Conservation (phyloP, 1,140 invertebrate genomes). For the Euwallacea similis region DNA sequence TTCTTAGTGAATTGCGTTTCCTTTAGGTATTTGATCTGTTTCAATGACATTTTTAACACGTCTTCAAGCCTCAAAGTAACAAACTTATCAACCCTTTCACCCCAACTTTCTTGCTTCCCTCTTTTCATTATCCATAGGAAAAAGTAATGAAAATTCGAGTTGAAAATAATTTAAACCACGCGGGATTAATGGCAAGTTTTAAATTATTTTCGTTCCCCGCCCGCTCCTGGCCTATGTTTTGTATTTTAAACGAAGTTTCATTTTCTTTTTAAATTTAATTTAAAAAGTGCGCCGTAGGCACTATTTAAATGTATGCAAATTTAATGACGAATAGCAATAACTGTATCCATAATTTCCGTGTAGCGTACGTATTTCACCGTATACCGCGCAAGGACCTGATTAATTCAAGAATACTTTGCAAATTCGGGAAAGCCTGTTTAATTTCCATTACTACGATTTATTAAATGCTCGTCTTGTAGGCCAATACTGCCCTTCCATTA, state of each 20-base stretch:
- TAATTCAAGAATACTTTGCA: constrained; percentile 4
- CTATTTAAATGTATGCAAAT: constrained; percentile 33
- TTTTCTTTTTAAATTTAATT: constrained; percentile 35
- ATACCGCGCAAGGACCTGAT: constrained; percentile 9
- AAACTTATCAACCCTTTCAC: background rate
- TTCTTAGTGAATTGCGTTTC: background rate
- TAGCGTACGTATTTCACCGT: constrained; percentile 4
- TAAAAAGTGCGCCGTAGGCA: constrained; percentile 29
- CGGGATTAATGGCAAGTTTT: constrained; percentile 26
- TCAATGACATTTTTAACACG: background rate
- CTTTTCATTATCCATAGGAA: constrained; percentile 12
- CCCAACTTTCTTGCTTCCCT: background rate
- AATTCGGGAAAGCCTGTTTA: constrained; percentile 3
- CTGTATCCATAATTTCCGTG: constrained; percentile 26
- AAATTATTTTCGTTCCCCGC: constrained; percentile 24
- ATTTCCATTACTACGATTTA: background rate
- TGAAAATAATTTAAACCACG: constrained; percentile 24
- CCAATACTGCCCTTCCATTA: too few species aligned
- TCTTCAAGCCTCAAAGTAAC: background rate
- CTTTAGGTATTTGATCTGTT: background rate
- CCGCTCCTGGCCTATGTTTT: constrained; percentile 22
- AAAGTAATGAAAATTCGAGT: constrained; percentile 28
- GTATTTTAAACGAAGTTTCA: constrained; percentile 31
- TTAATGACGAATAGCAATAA: constrained; percentile 33
- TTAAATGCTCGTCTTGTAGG: too few species aligned